phyloP scores from a whole-genome alignment of 2,113 vertebrate species.

The Vulpes vulpes region DNA sequence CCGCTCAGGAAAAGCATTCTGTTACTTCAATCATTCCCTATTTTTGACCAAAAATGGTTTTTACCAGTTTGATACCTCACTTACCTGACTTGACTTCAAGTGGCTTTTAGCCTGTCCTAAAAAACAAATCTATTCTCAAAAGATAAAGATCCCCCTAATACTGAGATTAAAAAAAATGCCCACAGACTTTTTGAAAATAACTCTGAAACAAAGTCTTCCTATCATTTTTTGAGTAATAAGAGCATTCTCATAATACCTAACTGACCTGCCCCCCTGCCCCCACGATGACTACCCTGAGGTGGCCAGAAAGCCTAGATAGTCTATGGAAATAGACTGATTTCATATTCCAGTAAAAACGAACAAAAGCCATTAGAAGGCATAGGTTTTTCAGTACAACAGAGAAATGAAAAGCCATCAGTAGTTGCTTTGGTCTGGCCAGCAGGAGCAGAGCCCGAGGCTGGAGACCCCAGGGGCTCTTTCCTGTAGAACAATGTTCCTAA shows the following conservation, averaged over 20 bases:
- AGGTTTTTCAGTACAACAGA: neutral
- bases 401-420: neutral
- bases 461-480: neutral
- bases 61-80: neutral
- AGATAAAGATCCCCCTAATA: neutral
- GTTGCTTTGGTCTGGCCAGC: neutral
- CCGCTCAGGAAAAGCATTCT: neutral
- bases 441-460: neutral
- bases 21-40: neutral
- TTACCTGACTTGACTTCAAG: constrained; percentile 9
- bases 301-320: neutral
- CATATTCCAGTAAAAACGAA: neutral
- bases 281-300: neutral
- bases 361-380: neutral
- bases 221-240: neutral
- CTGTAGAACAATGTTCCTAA: neutral
- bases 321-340: neutral
- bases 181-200: constrained; percentile 25
- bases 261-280: neutral
- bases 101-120: neutral
- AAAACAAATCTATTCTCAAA: constrained; percentile 3
- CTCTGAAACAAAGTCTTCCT: neutral
- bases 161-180: neutral
- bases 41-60: constrained; percentile 49
- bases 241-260: neutral